These are phyloP conservation scores for Thunnus thynnus DNA, from an alignment of 2,113 vertebrate genomes.

Conservation along the genomic window DNA sequence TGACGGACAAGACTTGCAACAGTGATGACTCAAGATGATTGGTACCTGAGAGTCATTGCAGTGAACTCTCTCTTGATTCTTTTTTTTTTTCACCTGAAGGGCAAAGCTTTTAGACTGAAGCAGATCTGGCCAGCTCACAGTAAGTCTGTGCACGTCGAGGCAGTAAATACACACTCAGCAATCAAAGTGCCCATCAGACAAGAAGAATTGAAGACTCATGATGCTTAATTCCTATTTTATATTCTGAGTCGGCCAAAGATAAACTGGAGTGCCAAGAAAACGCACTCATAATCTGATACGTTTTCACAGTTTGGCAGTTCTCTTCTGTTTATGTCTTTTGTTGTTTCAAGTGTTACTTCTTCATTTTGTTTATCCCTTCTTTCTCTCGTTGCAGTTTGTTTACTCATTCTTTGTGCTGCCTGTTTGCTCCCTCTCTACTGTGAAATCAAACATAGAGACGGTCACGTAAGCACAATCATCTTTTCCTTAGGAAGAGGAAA, in stretches of 20 bases:
- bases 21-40: conserved; percentile 17
- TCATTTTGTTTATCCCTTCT: not conserved
- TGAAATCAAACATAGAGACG: not conserved
- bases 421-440: not conserved
- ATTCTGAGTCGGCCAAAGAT: not conserved
- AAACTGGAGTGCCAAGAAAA: not conserved
- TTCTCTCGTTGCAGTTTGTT: not conserved
- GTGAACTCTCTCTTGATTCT: no score
- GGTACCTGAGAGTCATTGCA: not conserved
- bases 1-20: not conserved
- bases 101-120: not conserved
- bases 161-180: not conserved
- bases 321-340: not conserved
- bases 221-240: not conserved
- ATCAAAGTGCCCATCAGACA: not conserved
- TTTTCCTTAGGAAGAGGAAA: conserved; percentile 33
- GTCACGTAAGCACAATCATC: not conserved
- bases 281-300: not conserved
- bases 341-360: conserved; percentile 2
- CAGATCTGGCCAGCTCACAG: not conserved
- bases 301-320: not conserved
- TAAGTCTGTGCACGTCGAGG: not conserved
- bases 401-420: not conserved
- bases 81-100: not conserved
- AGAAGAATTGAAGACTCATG: not conserved